phyloP scores from a whole-genome alignment of 2,113 vertebrate genomes.

The Physeter macrocephalus region DNA sequence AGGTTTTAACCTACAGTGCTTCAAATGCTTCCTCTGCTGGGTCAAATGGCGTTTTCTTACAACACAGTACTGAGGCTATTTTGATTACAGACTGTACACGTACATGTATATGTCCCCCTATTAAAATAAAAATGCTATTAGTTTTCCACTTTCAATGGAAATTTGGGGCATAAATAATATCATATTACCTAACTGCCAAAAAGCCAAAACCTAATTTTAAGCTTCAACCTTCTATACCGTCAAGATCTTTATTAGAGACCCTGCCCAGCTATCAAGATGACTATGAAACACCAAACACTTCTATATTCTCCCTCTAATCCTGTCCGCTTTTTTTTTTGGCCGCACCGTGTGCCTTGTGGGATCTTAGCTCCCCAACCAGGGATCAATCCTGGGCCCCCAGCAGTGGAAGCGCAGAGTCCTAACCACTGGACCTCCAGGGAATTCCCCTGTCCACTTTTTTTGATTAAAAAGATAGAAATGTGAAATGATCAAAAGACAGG shows the following conservation, averaged over 20 bases:
- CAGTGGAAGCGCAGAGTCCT: too few species aligned
- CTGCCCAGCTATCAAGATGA: not conserved
- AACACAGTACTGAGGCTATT: not conserved
- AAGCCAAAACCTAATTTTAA: constrained; percentile 20
- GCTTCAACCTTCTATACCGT: not conserved
- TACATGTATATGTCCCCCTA: not conserved
- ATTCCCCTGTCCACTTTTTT: not conserved
- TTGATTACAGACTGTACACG: not conserved
- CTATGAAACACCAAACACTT: not conserved
- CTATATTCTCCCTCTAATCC: not conserved
- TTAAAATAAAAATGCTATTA: constrained; percentile 35
- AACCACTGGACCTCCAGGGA: not conserved
- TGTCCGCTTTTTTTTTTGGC: not conserved
- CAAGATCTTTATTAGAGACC: not conserved
- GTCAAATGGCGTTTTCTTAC: not conserved
- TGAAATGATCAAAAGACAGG: not conserved
- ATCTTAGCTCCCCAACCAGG: too few species aligned
- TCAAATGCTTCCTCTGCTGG: not conserved
- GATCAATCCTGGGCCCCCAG: too few species aligned
- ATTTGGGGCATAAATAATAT: not conserved
- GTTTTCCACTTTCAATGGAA: constrained; percentile 1
- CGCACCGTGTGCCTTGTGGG: too few species aligned
- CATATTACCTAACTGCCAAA: not conserved
- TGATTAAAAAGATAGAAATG: not conserved
- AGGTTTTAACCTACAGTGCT: not conserved